phyloP scores from a whole-genome alignment of 2,888 invertebrate genomes.

The Danaus chrysippus region DNA sequence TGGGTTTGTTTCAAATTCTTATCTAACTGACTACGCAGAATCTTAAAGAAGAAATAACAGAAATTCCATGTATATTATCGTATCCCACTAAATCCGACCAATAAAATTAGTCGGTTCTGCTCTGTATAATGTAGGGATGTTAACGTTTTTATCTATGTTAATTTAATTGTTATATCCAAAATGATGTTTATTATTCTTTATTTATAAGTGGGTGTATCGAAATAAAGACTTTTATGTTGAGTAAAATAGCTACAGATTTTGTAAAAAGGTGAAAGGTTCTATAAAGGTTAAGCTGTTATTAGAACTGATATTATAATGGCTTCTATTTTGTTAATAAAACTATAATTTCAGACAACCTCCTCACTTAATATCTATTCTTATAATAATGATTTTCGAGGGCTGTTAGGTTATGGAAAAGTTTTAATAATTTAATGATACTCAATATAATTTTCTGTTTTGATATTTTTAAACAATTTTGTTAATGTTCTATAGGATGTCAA shows the following conservation, averaged over 20 bases:
- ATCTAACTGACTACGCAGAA: constrained; percentile 32
- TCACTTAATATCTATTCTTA: no score
- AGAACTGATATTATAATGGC: no score
- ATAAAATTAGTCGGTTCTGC: constrained; percentile 65
- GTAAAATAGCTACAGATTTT: not conserved
- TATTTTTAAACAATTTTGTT: no score
- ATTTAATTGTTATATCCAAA: constrained; percentile 18
- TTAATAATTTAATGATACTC: no score
- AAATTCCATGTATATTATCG: constrained; percentile 53
- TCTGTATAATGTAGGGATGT: constrained; percentile 47
- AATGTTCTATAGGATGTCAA: no score
- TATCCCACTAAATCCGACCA: constrained; percentile 61
- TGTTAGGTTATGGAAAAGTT: no score
- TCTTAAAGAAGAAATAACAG: constrained; percentile 33
- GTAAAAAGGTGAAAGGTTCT: not conserved
- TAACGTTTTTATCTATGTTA: constrained; percentile 31
- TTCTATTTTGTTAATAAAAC: no score
- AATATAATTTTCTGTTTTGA: no score
- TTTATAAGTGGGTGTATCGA: not conserved
- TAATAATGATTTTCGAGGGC: no score
- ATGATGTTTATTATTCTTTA: not conserved
- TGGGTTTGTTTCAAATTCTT: constrained; percentile 20
- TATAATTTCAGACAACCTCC: no score
- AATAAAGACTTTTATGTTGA: not conserved
- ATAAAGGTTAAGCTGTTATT: not conserved